Evolutionary conservation across 2,113 vertebrate species (phyloP), one percentile per base, ranked within the genome.

Genomic region (Pongo abelii): DNA sequence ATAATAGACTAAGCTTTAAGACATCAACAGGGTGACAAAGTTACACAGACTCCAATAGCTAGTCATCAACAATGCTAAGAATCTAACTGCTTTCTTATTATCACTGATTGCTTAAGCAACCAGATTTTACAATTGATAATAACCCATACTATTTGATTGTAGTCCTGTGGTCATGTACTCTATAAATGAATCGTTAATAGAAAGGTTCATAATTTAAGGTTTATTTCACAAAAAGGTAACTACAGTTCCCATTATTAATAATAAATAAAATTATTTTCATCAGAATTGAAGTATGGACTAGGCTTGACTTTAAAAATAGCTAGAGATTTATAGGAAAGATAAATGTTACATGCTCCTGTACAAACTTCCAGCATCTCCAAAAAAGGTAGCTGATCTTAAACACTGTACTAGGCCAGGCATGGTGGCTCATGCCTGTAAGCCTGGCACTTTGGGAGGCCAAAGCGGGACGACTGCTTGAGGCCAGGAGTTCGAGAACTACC

Each of bases 171-270:
- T 83, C 84, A 94, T 88, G 48, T 86, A 91, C 17, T 69, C 6
- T 8, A 95, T 57, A 96, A 89, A 84, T 10, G 18, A 81, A 59
- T 70, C 48, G 84, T 70, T 91, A 81, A 84, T 18, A 79, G 43
- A 92, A 96, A 87, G 64, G n/a, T 43, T 93, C 38, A 35, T 92
- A 64, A 93, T 64, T 79, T 95, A 97, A 90, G 30, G 81, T 67
- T 64, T 94, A 86, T 70, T 96, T 97, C 46, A 77, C n/a, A 97
- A 79, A 90, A 69, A 93, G 38, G 22, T 84, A 84, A 81, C 16
- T 17, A 89, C n/a, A 97, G 50, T 67, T 94, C 40, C 67, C 5
- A 8, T 84, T 84, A 92, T 52, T 89, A 75, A 84, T 84, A 18
- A 94, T 17, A 91, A n/a, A 92, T 40, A 57, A 88, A 93, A 85